Percentiles rank a stretch among this genome's conserved stretches.
These are phyloP conservation scores for Amblyopsis rosae DNA, from an alignment of 2,113 vertebrate genomes.

Conservation along the genomic window DNA sequence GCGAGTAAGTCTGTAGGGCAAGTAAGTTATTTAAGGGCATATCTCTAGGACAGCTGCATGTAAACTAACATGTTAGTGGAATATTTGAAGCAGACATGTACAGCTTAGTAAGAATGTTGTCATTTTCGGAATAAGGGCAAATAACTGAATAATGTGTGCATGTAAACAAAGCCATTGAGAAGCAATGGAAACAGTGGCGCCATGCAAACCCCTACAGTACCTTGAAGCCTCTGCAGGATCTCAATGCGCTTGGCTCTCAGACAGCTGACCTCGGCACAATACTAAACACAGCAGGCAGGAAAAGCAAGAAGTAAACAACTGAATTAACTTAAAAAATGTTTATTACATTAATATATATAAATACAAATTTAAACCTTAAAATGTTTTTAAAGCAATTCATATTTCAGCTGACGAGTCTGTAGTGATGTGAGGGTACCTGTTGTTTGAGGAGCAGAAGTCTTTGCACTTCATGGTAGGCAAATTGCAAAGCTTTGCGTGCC, in stretches of 20 bases:
- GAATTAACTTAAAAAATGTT: too few species aligned
- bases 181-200: background rate
- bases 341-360: background rate
- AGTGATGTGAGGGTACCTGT: constrained; percentile 78
- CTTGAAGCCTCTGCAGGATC: constrained; percentile 90
- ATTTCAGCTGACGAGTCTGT: background rate
- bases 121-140: too few species aligned
- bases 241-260: constrained; percentile 89
- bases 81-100: too few species aligned
- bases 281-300: constrained; percentile 65
- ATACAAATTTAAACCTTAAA: background rate
- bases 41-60: too few species aligned
- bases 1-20: too few species aligned
- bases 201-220: constrained; percentile 61
- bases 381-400: background rate
- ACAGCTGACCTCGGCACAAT: constrained; percentile 85
- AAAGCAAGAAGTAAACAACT: background rate
- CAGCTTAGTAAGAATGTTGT: too few species aligned
- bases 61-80: too few species aligned
- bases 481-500: constrained; percentile 82
- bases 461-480: constrained; percentile 86
- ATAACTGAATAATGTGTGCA: too few species aligned
- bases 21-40: too few species aligned
- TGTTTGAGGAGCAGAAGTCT: constrained; percentile 84
- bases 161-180: constrained; percentile 75